Evolutionary conservation across 2,113 vertebrate genomes (phyloP).

Genomic region (Odobenus rosmarus): DNA sequence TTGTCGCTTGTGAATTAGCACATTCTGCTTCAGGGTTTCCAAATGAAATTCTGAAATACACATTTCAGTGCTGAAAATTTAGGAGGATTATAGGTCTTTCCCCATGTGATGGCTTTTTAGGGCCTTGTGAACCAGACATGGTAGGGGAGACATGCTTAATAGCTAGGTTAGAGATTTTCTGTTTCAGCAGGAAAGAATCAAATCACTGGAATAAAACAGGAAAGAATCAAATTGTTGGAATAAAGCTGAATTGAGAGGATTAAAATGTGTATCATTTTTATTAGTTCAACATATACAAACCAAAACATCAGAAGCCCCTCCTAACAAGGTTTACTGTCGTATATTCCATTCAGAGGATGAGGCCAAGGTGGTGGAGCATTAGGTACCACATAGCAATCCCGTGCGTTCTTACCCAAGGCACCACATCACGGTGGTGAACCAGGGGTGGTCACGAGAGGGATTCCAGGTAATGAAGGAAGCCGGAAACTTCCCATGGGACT

Average conservation of each 20-base stretch:
- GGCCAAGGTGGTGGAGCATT: not conserved
- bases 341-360: not conserved
- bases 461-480: not conserved
- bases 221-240: not conserved
- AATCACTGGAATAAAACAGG: not conserved
- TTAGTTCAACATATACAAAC: not conserved
- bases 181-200: slow-evolving; percentile 37
- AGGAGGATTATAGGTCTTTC: not conserved
- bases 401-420: not conserved
- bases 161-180: not conserved
- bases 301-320: not conserved
- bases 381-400: rapidly evolving
- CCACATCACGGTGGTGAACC: rapidly evolving
- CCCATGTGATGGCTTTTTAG: not conserved
- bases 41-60: not conserved
- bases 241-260: not conserved
- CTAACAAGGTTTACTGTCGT: not conserved
- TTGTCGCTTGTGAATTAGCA: not conserved
- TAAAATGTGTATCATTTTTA: not conserved
- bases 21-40: not conserved
- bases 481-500: not conserved
- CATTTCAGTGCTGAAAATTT: not conserved
- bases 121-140: not conserved
- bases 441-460: rapidly evolving
- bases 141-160: not conserved